phyloP scores from a whole-genome alignment of 2,113 vertebrate genomes.

The Odocoileus virginianus region DNA sequence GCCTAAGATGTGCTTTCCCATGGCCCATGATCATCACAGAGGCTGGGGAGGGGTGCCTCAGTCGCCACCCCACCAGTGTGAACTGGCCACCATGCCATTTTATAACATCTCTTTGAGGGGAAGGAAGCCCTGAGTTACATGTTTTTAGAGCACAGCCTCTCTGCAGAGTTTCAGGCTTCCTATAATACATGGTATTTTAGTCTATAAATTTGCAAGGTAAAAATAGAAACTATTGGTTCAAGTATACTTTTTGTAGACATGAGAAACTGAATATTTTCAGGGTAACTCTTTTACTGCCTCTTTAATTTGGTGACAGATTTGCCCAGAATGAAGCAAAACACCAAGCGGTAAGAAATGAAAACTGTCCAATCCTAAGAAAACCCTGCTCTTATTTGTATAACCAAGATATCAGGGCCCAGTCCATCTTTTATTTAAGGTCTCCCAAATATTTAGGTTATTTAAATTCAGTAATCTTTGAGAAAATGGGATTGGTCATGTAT shows the following conservation, averaged over 20 bases:
- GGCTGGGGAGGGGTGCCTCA: background rate
- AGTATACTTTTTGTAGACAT: background rate
- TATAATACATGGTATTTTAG: background rate
- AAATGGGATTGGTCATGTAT: background rate
- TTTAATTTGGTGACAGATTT: background rate
- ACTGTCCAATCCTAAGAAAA: background rate
- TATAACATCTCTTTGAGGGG: background rate
- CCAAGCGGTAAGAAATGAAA: background rate
- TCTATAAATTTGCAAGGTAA: background rate
- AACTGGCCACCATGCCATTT: background rate
- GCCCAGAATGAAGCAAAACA: background rate
- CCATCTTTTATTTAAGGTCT: background rate
- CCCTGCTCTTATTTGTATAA: background rate
- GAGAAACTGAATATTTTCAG: background rate
- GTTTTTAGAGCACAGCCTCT: background rate
- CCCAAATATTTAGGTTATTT: background rate
- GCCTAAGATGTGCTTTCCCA: background rate
- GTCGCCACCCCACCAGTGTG: background rate
- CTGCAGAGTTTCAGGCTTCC: background rate
- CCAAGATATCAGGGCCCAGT: background rate
- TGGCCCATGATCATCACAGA: background rate
- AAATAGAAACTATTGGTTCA: background rate
- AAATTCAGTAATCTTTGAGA: background rate
- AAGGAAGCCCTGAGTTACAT: background rate
- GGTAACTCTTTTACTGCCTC: background rate